Conservation (phyloP, 1,140 invertebrate genomes). For the Melanaphis sacchari region DNA sequence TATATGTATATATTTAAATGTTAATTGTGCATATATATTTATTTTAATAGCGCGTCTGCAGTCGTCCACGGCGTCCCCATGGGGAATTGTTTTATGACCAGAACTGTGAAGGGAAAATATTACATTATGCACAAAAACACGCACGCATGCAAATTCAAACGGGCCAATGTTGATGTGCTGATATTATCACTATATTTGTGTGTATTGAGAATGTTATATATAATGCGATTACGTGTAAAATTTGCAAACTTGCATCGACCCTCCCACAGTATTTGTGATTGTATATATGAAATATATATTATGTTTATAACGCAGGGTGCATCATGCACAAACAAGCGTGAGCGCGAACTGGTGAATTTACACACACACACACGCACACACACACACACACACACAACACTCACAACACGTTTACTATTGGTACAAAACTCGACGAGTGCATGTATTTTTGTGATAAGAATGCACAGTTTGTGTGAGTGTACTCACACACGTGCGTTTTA, state of each 20-base stretch:
- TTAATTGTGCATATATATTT: background rate
- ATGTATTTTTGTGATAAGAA: background rate
- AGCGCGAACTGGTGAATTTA: fast-evolving
- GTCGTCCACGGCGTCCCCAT: background rate
- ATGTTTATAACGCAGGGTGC: background rate
- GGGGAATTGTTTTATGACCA: slow-evolving; percentile 5
- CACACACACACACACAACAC: too few species aligned
- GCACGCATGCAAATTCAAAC: background rate
- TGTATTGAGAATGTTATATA: background rate
- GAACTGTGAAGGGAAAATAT: background rate
- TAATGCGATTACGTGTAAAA: background rate
- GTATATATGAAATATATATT: background rate
- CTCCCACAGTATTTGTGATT: background rate
- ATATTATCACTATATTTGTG: background rate
- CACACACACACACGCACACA: too few species aligned
- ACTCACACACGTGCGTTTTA: background rate
- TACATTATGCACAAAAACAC: background rate
- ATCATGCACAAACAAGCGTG: background rate
- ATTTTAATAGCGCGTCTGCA: background rate
- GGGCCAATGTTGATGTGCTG: background rate
- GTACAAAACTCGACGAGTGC: background rate
- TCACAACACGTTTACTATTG: background rate
- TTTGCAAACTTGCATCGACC: background rate
- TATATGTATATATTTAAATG: background rate
- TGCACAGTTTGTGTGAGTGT: background rate